These are phyloP conservation scores for Malacoraja senta DNA, from an alignment of 2,797 vertebrate species.

Conservation along the genomic window DNA sequence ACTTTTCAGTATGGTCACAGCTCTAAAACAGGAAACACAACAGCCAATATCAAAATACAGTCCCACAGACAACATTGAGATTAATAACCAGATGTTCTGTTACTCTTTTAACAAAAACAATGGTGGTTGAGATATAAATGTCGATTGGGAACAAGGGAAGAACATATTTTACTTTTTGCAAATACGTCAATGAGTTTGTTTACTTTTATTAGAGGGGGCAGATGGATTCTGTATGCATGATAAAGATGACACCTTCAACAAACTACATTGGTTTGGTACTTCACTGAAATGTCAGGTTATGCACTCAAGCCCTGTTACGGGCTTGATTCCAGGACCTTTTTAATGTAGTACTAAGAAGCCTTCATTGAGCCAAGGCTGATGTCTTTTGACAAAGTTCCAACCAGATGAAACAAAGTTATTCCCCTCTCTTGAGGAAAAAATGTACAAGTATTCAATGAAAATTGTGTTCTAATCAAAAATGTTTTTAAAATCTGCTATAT, in stretches of 20 bases:
- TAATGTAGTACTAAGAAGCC: background rate
- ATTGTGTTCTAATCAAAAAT: background rate
- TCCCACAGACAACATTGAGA: background rate
- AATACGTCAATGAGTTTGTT: background rate
- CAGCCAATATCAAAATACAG: background rate
- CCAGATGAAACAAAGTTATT: background rate
- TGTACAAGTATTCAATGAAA: constrained; percentile 15
- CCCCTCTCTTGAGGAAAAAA: background rate
- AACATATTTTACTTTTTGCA: background rate
- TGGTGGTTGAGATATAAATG: background rate
- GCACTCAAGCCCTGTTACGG: background rate
- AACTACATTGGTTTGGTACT: background rate
- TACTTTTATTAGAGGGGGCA: background rate
- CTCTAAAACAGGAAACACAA: background rate
- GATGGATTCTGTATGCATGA: background rate
- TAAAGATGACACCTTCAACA: background rate
- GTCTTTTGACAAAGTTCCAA: background rate
- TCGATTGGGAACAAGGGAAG: background rate
- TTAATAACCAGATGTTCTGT: background rate
- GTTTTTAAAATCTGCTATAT: background rate
- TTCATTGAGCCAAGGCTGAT: background rate
- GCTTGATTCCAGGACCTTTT: background rate
- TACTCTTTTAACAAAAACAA: background rate
- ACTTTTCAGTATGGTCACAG: background rate
- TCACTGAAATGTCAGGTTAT: background rate